phyloP scores from a whole-genome alignment of 2,888 invertebrate species.

The Hypercompe scribonia region DNA sequence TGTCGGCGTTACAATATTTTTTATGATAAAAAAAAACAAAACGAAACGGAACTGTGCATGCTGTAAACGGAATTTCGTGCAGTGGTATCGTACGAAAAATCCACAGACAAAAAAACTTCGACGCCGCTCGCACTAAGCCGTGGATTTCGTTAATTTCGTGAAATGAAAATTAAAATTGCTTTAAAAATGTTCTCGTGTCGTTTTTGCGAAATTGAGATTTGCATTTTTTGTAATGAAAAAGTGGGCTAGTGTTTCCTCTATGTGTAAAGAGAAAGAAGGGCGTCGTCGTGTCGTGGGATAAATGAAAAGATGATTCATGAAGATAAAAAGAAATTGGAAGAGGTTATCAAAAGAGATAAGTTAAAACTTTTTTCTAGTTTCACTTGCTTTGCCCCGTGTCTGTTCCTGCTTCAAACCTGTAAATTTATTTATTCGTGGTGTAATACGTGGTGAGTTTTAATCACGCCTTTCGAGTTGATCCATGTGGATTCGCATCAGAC shows the following conservation, averaged over 20 bases:
- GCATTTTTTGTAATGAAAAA: slow-evolving; percentile 29
- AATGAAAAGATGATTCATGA: slow-evolving; percentile 4
- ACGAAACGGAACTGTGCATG: slow-evolving; percentile 22
- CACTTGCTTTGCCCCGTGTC: not conserved
- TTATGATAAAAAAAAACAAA: not conserved
- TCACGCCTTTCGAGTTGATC: no score
- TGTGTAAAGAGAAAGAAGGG: not conserved
- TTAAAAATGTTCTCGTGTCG: slow-evolving; percentile 38
- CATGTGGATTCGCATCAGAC: no score
- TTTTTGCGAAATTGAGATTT: slow-evolving; percentile 41
- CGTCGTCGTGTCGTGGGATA: not conserved
- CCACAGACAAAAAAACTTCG: slow-evolving; percentile 25
- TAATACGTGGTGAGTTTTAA: no score
- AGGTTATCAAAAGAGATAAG: not conserved
- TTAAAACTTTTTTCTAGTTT: not conserved
- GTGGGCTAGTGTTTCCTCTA: slow-evolving; percentile 11
- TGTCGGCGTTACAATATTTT: slow-evolving; percentile 4
- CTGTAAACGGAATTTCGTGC: slow-evolving; percentile 29
- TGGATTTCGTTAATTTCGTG: slow-evolving; percentile 49
- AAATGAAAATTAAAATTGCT: slow-evolving; percentile 46
- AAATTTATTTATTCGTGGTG: not conserved
- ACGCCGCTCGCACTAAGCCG: slow-evolving; percentile 29
- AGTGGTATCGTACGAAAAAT: slow-evolving; percentile 23
- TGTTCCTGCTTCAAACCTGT: not conserved
- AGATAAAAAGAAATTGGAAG: not conserved